phyloP scores from a whole-genome alignment of 2,113 vertebrate genomes.

The Scytalopus superciliaris region DNA sequence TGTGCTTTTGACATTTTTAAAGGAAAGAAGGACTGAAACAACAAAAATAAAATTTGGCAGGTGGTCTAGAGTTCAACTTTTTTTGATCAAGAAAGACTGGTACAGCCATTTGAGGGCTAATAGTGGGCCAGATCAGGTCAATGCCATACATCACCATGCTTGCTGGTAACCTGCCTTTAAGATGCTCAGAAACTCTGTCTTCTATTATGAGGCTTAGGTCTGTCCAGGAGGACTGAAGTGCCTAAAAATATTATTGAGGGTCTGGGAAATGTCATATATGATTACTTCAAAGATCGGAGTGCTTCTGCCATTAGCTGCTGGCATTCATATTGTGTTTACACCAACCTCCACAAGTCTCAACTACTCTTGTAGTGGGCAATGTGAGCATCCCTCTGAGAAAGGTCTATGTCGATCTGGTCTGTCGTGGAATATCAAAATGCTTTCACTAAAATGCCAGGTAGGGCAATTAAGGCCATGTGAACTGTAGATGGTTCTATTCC shows the following conservation, averaged over 20 bases:
- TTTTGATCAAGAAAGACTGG: background rate
- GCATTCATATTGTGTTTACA: background rate
- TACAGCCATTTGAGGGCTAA: background rate
- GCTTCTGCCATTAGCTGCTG: background rate
- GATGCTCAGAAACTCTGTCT: background rate
- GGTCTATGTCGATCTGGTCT: background rate
- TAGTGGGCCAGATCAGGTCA: background rate
- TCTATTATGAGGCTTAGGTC: background rate
- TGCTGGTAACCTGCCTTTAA: background rate
- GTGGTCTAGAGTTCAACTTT: background rate
- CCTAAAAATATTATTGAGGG: background rate
- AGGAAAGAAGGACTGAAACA: background rate
- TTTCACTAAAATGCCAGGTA: background rate
- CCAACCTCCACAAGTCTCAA: background rate
- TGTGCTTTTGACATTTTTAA: background rate
- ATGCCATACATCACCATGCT: fast-evolving
- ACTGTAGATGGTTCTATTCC: background rate
- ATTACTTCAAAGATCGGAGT: background rate
- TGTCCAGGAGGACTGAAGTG: background rate
- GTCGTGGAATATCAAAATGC: background rate
- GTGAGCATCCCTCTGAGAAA: background rate
- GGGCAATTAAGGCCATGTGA: background rate
- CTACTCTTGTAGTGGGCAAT: background rate
- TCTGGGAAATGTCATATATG: background rate
- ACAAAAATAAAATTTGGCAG: background rate